Conservation (phyloP, 2,113 vertebrate species). For the Xiphophorus maculatus region DNA sequence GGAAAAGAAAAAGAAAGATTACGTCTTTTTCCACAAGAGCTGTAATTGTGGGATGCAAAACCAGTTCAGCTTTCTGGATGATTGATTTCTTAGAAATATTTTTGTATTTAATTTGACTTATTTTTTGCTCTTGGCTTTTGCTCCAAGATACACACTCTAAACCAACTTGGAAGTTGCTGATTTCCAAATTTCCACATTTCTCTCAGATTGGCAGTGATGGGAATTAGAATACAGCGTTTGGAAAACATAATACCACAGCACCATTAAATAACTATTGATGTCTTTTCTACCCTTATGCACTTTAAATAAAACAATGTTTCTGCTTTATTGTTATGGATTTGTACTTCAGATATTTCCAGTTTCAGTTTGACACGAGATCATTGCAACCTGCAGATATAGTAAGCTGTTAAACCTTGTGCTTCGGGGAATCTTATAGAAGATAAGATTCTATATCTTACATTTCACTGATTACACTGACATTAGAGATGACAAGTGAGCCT, state of each 20-base stretch:
- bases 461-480: conserved; percentile 8
- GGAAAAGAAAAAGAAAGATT: conserved; percentile 18
- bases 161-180: neutral
- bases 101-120: neutral
- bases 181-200: no score
- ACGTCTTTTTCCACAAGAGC: conserved; percentile 35
- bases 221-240: neutral
- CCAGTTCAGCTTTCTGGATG: neutral
- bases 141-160: neutral
- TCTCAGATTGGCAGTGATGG: neutral
- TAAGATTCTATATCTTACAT: conserved; percentile 3
- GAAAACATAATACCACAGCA: no score
- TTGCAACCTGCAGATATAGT: neutral
- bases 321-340: neutral
- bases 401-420: neutral
- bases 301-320: neutral
- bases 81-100: neutral
- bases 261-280: no score
- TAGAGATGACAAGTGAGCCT: conserved; percentile 1
- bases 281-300: neutral
- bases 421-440: conserved; percentile 7
- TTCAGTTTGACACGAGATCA: conserved; percentile 1
- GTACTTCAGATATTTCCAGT: neutral
- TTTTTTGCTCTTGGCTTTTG: neutral
- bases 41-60: conserved; percentile 45